These are phyloP conservation scores for Mycalesis mineus DNA, from an alignment of 2,888 invertebrate genomes.

Conservation along the genomic window DNA sequence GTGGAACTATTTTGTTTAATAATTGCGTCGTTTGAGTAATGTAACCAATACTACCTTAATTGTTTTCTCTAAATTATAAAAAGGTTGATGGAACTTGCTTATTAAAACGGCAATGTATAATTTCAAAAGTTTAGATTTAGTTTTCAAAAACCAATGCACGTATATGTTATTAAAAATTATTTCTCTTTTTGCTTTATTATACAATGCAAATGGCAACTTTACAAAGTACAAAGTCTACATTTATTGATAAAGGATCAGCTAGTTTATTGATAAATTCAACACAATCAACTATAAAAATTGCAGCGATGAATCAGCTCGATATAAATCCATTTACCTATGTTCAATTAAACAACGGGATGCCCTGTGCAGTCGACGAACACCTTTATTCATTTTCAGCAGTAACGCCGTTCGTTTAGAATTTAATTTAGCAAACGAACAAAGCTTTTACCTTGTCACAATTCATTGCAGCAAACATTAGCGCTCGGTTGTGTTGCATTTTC, in stretches of 20 bases:
- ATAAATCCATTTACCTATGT: background rate
- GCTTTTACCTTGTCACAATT: slow-evolving; percentile 63
- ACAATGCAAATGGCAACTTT: no score
- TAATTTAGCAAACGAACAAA: slow-evolving; percentile 57
- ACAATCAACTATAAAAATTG: background rate
- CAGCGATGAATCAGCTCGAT: background rate
- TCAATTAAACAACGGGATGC: background rate
- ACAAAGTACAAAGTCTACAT: no score
- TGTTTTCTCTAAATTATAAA: background rate
- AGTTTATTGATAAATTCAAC: background rate
- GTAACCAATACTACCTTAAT: background rate
- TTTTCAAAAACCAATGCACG: no score
- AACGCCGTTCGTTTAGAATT: slow-evolving; percentile 50
- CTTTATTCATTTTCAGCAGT: slow-evolving; percentile 44
- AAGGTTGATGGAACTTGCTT: no score
- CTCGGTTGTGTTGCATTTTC: slow-evolving; percentile 47
- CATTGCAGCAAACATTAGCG: slow-evolving; percentile 50
- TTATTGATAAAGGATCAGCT: no score
- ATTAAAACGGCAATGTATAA: no score
- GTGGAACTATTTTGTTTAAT: background rate
- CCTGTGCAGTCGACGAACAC: slow-evolving; percentile 10
- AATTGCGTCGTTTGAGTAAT: background rate
- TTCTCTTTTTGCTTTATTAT: no score
- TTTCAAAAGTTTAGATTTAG: no score
- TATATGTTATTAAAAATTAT: no score